Conservation (phyloP, 2,113 vertebrate species). For the Colinus virginianus region DNA sequence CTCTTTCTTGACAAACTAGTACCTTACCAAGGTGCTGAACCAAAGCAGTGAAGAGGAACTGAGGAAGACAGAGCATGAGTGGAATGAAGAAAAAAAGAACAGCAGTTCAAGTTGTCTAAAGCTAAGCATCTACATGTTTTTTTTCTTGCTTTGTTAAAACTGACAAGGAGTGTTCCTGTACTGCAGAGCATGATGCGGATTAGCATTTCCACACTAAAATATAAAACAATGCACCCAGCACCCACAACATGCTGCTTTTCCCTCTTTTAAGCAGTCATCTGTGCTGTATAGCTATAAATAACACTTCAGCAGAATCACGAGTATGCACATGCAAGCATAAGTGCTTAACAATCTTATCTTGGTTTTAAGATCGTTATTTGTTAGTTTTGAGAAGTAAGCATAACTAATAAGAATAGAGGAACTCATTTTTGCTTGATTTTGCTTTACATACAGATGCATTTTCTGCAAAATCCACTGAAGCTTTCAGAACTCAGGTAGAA, state of each 20-base stretch:
- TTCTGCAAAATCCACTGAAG: neutral
- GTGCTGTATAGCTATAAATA: constrained; percentile 65
- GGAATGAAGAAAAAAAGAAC: neutral
- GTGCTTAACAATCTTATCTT: neutral
- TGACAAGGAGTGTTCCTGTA: neutral
- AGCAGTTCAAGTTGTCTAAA: neutral
- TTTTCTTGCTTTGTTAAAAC: neutral
- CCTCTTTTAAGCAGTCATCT: constrained; percentile 50
- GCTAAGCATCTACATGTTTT: neutral
- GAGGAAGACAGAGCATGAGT: neutral
- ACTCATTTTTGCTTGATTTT: neutral
- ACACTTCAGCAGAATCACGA: constrained; percentile 47
- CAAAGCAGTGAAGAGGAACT: neutral
- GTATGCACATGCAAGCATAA: constrained; percentile 25
- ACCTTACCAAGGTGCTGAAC: neutral
- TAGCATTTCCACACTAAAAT: constrained; percentile 17
- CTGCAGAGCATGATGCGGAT: neutral
- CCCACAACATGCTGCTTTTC: constrained; percentile 22
- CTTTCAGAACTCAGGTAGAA: neutral
- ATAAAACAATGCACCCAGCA: constrained; percentile 30
- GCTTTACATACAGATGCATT: neutral
- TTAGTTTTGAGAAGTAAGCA: constrained; percentile 6
- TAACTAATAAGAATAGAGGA: neutral
- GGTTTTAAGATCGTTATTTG: constrained; percentile 1
- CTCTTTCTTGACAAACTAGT: neutral